A percentile compares a stretch with the other conserved stretches of the same genome.
phyloP scores from a whole-genome alignment of 2,888 invertebrate genomes.

The Sycophila texana region DNA sequence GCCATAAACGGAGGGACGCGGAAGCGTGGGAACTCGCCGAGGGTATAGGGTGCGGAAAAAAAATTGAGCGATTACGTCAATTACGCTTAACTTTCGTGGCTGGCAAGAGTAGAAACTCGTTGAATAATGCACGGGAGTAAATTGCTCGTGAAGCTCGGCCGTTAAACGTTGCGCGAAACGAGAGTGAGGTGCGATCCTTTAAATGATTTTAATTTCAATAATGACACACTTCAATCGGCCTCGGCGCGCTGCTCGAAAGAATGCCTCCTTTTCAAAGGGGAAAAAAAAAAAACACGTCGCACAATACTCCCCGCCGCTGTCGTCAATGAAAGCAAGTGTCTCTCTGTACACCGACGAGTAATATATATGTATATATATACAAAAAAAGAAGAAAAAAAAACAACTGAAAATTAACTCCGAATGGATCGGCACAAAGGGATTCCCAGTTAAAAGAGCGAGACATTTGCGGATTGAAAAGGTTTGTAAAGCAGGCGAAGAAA shows the following conservation, averaged over 20 bases:
- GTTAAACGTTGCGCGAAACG: background rate
- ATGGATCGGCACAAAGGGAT: constrained; percentile 14
- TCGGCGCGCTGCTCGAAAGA: background rate
- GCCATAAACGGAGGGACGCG: too few relatives aligned
- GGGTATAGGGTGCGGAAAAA: too few relatives aligned
- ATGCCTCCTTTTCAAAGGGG: background rate
- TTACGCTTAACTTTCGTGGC: too few relatives aligned
- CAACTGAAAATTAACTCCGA: constrained; percentile 15
- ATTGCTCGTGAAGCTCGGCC: too few relatives aligned
- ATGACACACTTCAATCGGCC: constrained; percentile 21
- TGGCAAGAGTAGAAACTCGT: too few relatives aligned
- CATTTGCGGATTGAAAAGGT: background rate
- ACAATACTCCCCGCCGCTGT: background rate
- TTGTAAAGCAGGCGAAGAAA: background rate
- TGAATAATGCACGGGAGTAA: too few relatives aligned
- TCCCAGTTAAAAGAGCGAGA: background rate
- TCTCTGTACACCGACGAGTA: background rate
- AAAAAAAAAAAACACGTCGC: background rate
- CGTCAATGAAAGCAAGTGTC: background rate
- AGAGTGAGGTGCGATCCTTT: background rate
- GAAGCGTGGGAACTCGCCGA: too few relatives aligned
- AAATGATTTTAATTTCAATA: constrained; percentile 36
- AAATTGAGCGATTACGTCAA: too few relatives aligned
- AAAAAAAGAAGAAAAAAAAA: background rate
- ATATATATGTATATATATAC: too few relatives aligned